These are phyloP conservation scores for Pycnonotus jocosus DNA, from an alignment of 2,113 vertebrate genomes.

Conservation along the genomic window DNA sequence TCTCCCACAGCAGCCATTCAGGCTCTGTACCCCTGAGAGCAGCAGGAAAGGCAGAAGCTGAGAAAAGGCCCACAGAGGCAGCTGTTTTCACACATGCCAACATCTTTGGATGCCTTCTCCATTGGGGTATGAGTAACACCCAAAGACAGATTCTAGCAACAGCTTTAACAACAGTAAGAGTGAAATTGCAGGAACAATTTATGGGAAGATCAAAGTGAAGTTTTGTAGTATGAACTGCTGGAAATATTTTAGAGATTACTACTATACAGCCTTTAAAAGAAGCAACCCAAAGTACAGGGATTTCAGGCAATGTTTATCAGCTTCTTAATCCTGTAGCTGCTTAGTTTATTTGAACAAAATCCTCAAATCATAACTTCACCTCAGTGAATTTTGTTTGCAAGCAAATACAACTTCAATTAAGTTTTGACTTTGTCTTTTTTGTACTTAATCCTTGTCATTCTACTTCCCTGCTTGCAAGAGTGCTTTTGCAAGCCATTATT, in stretches of 20 bases:
- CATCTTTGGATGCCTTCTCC: background rate
- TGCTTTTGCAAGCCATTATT: background rate
- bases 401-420: background rate
- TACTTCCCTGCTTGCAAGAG: background rate
- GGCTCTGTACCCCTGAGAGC: background rate
- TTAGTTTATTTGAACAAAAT: background rate
- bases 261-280: background rate
- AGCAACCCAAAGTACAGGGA: background rate
- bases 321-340: background rate
- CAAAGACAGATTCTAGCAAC: background rate
- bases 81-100: background rate
- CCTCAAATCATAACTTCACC: background rate
- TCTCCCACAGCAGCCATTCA: background rate
- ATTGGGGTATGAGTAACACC: background rate
- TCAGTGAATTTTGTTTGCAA: background rate
- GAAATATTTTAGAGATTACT: background rate
- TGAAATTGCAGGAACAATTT: background rate
- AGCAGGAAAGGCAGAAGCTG: background rate
- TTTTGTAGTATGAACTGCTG: background rate
- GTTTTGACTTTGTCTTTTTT: background rate
- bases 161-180: background rate
- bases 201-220: background rate
- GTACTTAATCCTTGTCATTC: background rate
- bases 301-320: background rate
- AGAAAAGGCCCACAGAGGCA: background rate